phyloP scores from a whole-genome alignment of 2,888 invertebrate species.

The Dicycla oo region DNA sequence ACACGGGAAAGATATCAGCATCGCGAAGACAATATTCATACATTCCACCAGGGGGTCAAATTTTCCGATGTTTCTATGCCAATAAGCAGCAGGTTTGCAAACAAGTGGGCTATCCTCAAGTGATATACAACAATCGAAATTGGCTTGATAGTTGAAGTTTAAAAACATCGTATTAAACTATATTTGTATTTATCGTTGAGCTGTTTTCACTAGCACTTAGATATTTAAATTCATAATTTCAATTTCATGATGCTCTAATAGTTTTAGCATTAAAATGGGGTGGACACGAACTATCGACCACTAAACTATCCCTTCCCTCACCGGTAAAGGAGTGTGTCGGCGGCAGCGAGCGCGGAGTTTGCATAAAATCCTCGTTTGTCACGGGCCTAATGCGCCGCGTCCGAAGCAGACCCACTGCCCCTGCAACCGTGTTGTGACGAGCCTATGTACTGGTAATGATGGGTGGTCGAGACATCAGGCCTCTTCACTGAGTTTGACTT shows the following conservation, averaged over 20 bases:
- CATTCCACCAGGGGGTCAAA: conserved; percentile 80
- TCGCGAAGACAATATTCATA: conserved; percentile 70
- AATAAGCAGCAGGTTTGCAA: conserved; percentile 85
- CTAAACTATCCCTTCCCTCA: conserved; percentile 61
- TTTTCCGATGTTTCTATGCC: conserved; percentile 82
- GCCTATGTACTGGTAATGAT: conserved; percentile 44
- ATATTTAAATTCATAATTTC: too few relatives aligned
- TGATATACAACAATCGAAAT: conserved; percentile 69
- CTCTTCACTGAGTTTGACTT: conserved; percentile 23
- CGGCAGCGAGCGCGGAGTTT: conserved; percentile 79
- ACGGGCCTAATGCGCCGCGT: conserved; percentile 84
- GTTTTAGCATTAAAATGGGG: background rate
- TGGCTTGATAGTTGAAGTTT: conserved; percentile 50
- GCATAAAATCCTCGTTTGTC: conserved; percentile 90
- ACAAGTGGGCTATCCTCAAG: conserved; percentile 62
- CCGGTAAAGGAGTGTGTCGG: conserved; percentile 81
- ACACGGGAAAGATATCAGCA: conserved; percentile 69
- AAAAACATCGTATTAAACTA: conserved; percentile 5
- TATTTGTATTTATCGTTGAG: background rate
- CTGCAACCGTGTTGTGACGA: conserved; percentile 53
- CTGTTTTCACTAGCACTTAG: too few relatives aligned
- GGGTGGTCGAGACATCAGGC: conserved; percentile 17
- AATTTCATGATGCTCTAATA: background rate
- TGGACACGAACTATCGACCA: conserved; percentile 46
- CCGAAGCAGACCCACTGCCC: conserved; percentile 74